phyloP scores from a whole-genome alignment of 2,113 vertebrate species.

The Ceyx melanurus region DNA sequence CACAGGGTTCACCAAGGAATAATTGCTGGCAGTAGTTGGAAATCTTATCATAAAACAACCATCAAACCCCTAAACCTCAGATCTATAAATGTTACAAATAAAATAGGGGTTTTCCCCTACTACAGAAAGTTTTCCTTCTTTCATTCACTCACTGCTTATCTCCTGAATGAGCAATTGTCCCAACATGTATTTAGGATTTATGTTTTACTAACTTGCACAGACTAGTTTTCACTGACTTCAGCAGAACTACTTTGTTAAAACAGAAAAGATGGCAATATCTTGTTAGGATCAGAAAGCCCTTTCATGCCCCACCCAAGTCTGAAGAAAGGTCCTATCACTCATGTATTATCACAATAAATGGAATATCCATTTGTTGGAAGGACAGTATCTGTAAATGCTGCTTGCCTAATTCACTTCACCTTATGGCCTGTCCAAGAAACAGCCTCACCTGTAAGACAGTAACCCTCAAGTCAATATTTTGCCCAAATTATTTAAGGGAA shows the following conservation, averaged over 20 bases:
- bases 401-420: background rate
- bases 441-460: background rate
- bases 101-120: background rate
- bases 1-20: background rate
- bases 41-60: background rate
- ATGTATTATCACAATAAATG: fast-evolving
- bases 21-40: background rate
- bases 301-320: background rate
- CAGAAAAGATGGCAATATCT: background rate
- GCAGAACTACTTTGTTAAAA: background rate
- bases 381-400: background rate
- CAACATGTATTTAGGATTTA: background rate
- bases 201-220: background rate
- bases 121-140: background rate
- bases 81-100: background rate
- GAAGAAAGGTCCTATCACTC: background rate
- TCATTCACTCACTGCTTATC: background rate
- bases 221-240: conserved; percentile 1
- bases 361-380: background rate
- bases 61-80: background rate
- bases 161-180: background rate
- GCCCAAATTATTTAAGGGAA: background rate
- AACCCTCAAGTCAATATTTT: background rate
- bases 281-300: background rate
- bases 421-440: background rate